Percentiles rank a stretch among this genome's conserved stretches.
Conservation (phyloP, 2,113 vertebrate species). For the Leptosomus discolor region DNA sequence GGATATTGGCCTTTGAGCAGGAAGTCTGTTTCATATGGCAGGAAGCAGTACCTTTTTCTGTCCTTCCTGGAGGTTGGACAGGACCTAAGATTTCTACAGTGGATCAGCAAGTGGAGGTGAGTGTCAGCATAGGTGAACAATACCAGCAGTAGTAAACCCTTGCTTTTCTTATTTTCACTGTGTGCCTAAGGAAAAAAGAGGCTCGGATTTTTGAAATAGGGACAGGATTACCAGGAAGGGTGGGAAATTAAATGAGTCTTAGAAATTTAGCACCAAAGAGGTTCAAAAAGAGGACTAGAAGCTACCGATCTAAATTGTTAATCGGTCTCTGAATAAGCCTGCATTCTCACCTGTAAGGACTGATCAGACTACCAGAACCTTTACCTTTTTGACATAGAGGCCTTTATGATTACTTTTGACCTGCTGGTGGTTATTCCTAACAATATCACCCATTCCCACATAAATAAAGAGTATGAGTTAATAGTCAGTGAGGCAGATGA, state of each 20-base stretch:
- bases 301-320: not conserved
- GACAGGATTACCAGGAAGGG: not conserved
- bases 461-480: not conserved
- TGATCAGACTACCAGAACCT: not conserved
- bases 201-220: not conserved
- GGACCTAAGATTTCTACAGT: not conserved
- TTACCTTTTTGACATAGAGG: not conserved
- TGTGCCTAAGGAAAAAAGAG: not conserved
- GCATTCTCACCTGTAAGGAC: not conserved
- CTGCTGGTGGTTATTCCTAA: not conserved
- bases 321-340: not conserved
- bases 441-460: not conserved
- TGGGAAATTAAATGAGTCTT: not conserved
- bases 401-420: not conserved
- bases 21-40: not conserved
- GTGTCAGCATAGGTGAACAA: not conserved
- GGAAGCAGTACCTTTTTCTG: not conserved
- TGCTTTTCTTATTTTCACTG: not conserved
- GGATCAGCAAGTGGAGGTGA: not conserved
- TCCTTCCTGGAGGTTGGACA: not conserved
- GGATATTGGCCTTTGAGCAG: not conserved
- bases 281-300: not conserved
- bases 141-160: not conserved
- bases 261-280: not conserved
- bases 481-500: not conserved